Evolutionary conservation across 1,140 invertebrate species (phyloP).

Genomic region (Lethocerus indicus): DNA sequence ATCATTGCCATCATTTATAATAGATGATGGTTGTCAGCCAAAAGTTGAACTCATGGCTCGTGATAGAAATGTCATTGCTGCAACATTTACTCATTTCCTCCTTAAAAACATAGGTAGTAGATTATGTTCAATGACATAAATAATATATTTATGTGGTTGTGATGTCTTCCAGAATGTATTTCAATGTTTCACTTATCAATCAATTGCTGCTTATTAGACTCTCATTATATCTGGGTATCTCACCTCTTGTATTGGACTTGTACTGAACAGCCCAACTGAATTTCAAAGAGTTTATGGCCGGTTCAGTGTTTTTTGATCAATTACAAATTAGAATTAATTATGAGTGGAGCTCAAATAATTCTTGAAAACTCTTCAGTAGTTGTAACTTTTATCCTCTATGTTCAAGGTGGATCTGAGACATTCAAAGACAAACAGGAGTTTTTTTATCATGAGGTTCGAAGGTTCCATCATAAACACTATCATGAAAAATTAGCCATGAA

Average conservation of each 20-base stretch:
- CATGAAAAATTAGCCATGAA: conserved; percentile 71
- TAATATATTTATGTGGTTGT: too few relatives aligned
- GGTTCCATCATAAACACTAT: conserved; percentile 65
- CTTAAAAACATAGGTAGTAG: conserved; percentile 82
- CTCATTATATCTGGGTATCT: too few relatives aligned
- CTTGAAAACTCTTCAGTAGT: too few relatives aligned
- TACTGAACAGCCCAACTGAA: too few relatives aligned
- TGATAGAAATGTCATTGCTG: conserved; percentile 77
- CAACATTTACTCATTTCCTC: conserved; percentile 80
- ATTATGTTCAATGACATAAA: too few relatives aligned
- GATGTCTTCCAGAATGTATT: too few relatives aligned
- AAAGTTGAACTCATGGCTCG: conserved; percentile 62
- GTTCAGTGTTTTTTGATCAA: background rate
- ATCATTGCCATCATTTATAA: conserved; percentile 40
- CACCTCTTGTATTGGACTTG: too few relatives aligned
- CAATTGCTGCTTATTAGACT: too few relatives aligned
- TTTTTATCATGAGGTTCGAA: conserved; percentile 83
- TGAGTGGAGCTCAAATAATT: too few relatives aligned
- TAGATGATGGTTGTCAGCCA: conserved; percentile 83
- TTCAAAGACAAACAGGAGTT: conserved; percentile 92
- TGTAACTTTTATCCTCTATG: background rate
- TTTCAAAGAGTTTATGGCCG: too few relatives aligned
- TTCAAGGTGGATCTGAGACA: conserved; percentile 68
- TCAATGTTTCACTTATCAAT: too few relatives aligned
- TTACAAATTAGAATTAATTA: background rate